Percentiles rank a stretch among this genome's conserved stretches.
These are phyloP conservation scores for Drosophila crucigera DNA, from an alignment of 2,888 invertebrate genomes.

Conservation along the genomic window DNA sequence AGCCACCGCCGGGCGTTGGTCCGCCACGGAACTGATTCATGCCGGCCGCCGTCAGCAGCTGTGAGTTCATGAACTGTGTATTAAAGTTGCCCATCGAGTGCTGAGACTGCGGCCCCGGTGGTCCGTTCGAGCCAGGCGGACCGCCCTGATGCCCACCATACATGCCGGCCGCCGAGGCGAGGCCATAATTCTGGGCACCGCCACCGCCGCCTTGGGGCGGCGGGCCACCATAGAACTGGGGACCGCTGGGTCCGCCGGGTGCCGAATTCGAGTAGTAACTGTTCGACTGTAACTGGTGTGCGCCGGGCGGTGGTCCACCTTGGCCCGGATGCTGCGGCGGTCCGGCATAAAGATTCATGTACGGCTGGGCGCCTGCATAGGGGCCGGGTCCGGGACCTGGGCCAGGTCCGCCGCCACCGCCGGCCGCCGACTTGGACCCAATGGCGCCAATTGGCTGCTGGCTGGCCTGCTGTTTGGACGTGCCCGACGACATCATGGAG, in stretches of 20 bases:
- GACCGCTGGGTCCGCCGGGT: constrained; percentile 83
- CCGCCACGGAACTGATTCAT: constrained; percentile 85
- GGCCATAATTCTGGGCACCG: constrained; percentile 84
- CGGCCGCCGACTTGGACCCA: constrained; percentile 86
- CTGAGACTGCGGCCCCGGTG: constrained; percentile 82
- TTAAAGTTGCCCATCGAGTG: constrained; percentile 85
- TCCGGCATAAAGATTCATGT: constrained; percentile 84
- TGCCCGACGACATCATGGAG: constrained; percentile 95
- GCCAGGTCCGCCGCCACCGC: constrained; percentile 69
- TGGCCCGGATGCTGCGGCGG: constrained; percentile 84
- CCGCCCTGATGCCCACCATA: constrained; percentile 84
- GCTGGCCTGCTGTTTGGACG: constrained; percentile 89
- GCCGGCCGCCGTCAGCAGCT: constrained; percentile 88
- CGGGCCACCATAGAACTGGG: constrained; percentile 83
- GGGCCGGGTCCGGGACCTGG: constrained; percentile 77
- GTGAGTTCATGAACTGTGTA: constrained; percentile 88
- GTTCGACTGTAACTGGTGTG: constrained; percentile 84
- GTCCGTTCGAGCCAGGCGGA: constrained; percentile 82
- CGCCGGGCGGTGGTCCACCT: constrained; percentile 82
- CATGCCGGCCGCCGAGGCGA: constrained; percentile 83
- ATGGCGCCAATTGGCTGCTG: constrained; percentile 95
- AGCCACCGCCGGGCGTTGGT: constrained; percentile 81
- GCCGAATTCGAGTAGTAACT: constrained; percentile 85
- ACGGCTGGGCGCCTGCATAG: constrained; percentile 83
- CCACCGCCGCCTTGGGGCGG: constrained; percentile 82